Conservation (phyloP, 2,113 vertebrate species). For the Todiramphus saurophagus region DNA sequence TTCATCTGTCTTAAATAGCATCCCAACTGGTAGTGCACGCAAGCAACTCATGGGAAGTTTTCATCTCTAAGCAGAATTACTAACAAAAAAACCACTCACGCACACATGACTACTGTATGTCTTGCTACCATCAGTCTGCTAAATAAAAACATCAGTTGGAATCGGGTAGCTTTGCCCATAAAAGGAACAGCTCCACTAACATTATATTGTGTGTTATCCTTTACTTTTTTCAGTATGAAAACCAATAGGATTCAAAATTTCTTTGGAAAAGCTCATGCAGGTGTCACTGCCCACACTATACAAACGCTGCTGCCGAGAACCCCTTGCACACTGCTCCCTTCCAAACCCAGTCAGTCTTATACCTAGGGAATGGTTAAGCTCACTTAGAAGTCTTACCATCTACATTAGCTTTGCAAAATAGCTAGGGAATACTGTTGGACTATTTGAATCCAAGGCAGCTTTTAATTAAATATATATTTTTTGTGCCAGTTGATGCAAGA, state of each 20-base stretch:
- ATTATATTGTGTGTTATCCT: neutral
- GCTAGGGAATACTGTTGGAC: conserved; percentile 28
- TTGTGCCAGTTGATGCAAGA: neutral
- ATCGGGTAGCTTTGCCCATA: neutral
- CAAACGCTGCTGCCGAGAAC: neutral
- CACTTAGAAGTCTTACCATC: neutral
- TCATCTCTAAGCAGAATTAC: neutral
- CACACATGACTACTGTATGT: neutral
- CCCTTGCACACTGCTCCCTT: neutral
- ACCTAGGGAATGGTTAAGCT: neutral
- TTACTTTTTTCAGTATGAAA: neutral
- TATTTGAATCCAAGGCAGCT: conserved; percentile 28
- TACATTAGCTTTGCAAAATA: conserved; percentile 28
- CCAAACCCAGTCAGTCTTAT: neutral
- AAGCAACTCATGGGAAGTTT: neutral
- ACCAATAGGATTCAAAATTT: neutral
- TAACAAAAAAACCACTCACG: neutral
- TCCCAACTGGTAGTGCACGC: neutral
- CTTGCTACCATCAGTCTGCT: neutral
- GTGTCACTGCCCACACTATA: neutral
- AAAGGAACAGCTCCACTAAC: neutral
- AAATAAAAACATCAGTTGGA: neutral
- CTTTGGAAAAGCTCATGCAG: neutral
- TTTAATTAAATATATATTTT: conserved; percentile 43
- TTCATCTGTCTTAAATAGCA: conserved; percentile 19